Conservation (phyloP, 1,140 invertebrate genomes). For the Drosophila kurseongensis region DNA sequence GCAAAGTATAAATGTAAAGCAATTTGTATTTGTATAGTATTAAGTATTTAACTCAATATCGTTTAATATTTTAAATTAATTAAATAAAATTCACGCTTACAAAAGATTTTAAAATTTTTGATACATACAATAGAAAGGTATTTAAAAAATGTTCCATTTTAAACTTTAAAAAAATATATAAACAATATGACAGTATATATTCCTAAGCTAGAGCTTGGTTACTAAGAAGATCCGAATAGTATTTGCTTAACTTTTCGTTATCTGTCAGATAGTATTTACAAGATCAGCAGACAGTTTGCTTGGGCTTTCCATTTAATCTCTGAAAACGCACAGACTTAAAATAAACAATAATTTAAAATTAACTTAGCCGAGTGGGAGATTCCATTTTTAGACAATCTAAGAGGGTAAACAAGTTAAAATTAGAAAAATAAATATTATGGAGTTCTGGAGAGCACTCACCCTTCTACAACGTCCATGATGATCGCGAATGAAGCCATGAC, state of each 20-base stretch:
- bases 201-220: not conserved
- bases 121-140: too few species aligned
- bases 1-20: too few species aligned
- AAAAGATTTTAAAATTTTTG: too few species aligned
- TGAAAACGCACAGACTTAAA: constrained; percentile 8
- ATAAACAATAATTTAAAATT: constrained; percentile 28
- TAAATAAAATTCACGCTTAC: too few species aligned
- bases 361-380: constrained; percentile 3
- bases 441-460: constrained; percentile 38
- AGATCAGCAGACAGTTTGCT: too few species aligned
- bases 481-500: constrained; percentile 55
- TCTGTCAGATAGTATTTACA: constrained; percentile 3
- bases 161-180: not conserved
- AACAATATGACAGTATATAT: too few species aligned
- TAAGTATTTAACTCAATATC: too few species aligned
- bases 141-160: too few species aligned
- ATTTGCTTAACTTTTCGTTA: not conserved
- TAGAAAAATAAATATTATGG: not conserved
- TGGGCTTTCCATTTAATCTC: constrained; percentile 25
- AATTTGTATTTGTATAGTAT: too few species aligned
- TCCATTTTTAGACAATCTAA: constrained; percentile 45
- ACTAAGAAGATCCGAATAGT: not conserved
- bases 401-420: not conserved
- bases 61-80: too few species aligned
- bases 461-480: constrained; percentile 68